These are phyloP conservation scores for Dasysyrphus tricinctus DNA, from an alignment of 2,888 invertebrate genomes.

Conservation along the genomic window DNA sequence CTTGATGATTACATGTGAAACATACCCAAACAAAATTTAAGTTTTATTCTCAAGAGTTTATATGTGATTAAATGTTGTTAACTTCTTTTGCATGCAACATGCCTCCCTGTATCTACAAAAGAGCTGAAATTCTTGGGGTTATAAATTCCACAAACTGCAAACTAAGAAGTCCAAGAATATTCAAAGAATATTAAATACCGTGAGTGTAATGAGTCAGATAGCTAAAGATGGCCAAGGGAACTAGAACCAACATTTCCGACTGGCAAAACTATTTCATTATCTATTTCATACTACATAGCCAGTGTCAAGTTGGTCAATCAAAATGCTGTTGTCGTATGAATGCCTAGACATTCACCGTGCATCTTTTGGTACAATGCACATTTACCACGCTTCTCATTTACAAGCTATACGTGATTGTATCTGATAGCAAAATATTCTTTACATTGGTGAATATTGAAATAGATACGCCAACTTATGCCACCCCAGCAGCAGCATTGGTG, in stretches of 20 bases:
- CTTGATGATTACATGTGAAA: no score
- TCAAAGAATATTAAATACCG: constrained; percentile 6
- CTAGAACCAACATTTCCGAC: constrained; percentile 5
- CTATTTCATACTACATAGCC: background rate
- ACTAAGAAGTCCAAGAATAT: background rate
- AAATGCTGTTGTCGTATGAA: constrained; percentile 31
- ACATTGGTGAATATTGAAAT: background rate
- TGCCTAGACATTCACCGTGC: constrained; percentile 25
- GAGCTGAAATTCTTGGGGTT: background rate
- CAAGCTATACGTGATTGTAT: constrained; percentile 62
- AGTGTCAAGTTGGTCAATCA: constrained; percentile 43
- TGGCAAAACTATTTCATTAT: background rate
- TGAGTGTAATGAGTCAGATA: constrained; percentile 18
- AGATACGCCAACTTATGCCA: constrained; percentile 42
- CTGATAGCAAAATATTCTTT: constrained; percentile 35
- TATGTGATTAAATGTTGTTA: background rate
- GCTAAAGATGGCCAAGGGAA: background rate
- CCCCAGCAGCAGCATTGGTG: background rate
- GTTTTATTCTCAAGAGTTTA: no score
- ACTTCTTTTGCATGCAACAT: background rate
- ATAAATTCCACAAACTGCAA: background rate
- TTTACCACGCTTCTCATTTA: constrained; percentile 29
- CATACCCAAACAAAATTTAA: no score
- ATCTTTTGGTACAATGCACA: constrained; percentile 36
- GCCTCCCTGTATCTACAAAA: background rate